phyloP scores from a whole-genome alignment of 2,888 invertebrate species.

The Rhingia rostrata region DNA sequence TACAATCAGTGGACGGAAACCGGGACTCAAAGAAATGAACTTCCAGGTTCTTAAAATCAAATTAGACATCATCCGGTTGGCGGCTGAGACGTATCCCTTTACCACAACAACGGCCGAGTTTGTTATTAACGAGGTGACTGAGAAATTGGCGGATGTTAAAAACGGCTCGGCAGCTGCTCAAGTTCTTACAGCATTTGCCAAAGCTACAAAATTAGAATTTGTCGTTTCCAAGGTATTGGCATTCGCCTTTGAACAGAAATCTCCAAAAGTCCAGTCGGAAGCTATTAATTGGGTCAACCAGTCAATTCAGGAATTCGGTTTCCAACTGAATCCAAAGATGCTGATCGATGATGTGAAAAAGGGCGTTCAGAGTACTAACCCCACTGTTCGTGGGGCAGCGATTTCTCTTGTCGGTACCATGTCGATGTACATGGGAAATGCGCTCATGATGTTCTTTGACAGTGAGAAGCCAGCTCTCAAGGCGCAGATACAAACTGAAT shows the following conservation, averaged over 20 bases:
- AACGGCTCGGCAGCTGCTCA: constrained; percentile 87
- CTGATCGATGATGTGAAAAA: constrained; percentile 92
- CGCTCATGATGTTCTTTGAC: constrained; percentile 90
- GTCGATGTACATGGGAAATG: constrained; percentile 91
- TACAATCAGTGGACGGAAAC: constrained; percentile 90
- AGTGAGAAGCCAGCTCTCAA: constrained; percentile 92
- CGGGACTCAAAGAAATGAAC: constrained; percentile 93
- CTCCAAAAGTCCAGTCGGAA: constrained; percentile 95
- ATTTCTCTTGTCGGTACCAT: constrained; percentile 87
- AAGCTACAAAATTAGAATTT: constrained; percentile 89
- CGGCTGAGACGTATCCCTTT: constrained; percentile 90
- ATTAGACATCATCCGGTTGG: constrained; percentile 90
- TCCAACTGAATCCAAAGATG: constrained; percentile 89
- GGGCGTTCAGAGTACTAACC: constrained; percentile 92
- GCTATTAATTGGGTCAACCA: constrained; percentile 90
- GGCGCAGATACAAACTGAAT: constrained; percentile 92
- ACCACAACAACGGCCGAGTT: constrained; percentile 89
- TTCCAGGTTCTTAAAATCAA: constrained; percentile 94
- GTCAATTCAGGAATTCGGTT: constrained; percentile 94
- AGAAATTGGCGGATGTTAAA: constrained; percentile 93
- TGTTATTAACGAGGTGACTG: constrained; percentile 91
- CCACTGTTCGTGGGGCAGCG: constrained; percentile 90
- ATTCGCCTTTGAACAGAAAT: constrained; percentile 93
- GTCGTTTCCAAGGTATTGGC: constrained; percentile 88
- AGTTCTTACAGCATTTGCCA: constrained; percentile 89